Evolutionary conservation across 1,140 invertebrate genomes (phyloP).

Genomic region (Bicyclus anynana): DNA sequence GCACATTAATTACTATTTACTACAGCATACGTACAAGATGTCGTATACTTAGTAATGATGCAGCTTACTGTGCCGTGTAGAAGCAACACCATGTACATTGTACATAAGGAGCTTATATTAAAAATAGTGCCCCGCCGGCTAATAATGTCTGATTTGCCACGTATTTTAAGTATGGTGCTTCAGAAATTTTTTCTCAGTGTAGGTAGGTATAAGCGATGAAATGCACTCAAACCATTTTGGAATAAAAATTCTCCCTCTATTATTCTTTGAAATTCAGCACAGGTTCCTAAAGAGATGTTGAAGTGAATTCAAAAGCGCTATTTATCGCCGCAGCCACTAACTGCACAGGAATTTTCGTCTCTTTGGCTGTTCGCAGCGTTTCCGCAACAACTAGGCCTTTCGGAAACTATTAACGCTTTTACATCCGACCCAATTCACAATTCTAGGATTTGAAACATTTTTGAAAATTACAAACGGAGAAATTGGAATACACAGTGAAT

Average conservation of each 20-base stretch:
- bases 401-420: conserved; percentile 7
- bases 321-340: background rate
- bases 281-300: background rate
- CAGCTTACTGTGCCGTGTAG: too few species aligned
- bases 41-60: too few species aligned
- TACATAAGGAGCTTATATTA: too few species aligned
- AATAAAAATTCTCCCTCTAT: too few species aligned
- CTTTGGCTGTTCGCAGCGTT: background rate
- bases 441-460: background rate
- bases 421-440: conserved; percentile 6
- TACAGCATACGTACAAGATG: too few species aligned
- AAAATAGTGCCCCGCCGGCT: too few species aligned
- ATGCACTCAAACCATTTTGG: too few species aligned
- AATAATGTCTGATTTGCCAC: too few species aligned
- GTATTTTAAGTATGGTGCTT: too few species aligned
- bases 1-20: too few species aligned
- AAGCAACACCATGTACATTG: too few species aligned
- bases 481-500: background rate
- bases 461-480: background rate
- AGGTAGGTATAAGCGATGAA: too few species aligned
- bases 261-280: background rate
- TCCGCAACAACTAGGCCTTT: conserved; percentile 2
- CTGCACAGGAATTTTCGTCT: conserved; percentile 1
- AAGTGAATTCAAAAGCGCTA: conserved; percentile 4
- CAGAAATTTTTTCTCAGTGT: background rate